Percentiles rank a stretch among this genome's conserved stretches.
phyloP scores from a whole-genome alignment of 2,888 invertebrate species.

The Cryptosula pallasiana region DNA sequence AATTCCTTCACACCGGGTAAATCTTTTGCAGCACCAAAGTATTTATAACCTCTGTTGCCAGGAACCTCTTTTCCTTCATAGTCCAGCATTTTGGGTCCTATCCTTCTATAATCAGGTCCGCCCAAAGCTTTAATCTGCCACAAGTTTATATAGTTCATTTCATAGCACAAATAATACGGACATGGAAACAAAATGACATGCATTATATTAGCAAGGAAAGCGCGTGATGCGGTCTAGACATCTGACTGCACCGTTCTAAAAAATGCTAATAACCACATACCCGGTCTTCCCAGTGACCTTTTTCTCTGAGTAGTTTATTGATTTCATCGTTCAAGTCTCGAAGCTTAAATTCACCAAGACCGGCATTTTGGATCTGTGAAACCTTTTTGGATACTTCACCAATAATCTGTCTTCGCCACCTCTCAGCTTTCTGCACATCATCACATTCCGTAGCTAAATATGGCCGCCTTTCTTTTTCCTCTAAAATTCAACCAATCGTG shows the following conservation, averaged over 20 bases:
- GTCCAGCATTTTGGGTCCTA: conserved; percentile 72
- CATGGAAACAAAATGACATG: no score
- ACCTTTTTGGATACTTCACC: conserved; percentile 97
- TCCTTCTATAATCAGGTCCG: conserved; percentile 76
- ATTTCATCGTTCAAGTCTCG: conserved; percentile 98
- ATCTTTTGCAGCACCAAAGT: conserved; percentile 96
- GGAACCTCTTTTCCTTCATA: conserved; percentile 77
- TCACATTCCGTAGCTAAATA: conserved; percentile 92
- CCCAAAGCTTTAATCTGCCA: conserved; percentile 76
- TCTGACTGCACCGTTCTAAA: no score
- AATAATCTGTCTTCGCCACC: conserved; percentile 93
- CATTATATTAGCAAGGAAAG: no score
- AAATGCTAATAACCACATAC: no score
- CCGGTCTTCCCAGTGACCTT: conserved; percentile 95
- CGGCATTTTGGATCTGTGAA: conserved; percentile 97
- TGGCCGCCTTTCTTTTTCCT: conserved; percentile 69
- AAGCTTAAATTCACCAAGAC: conserved; percentile 96
- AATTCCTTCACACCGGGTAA: conserved; percentile 94
- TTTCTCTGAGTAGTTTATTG: conserved; percentile 90
- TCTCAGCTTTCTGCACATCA: conserved; percentile 85
- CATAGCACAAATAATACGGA: no score
- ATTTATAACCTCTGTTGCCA: conserved; percentile 92
- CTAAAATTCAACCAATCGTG: not conserved
- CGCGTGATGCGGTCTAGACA: no score
- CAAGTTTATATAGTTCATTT: no score